These are phyloP conservation scores for Anguilla japonica DNA, from an alignment of 2,113 vertebrate genomes.

Conservation along the genomic window DNA sequence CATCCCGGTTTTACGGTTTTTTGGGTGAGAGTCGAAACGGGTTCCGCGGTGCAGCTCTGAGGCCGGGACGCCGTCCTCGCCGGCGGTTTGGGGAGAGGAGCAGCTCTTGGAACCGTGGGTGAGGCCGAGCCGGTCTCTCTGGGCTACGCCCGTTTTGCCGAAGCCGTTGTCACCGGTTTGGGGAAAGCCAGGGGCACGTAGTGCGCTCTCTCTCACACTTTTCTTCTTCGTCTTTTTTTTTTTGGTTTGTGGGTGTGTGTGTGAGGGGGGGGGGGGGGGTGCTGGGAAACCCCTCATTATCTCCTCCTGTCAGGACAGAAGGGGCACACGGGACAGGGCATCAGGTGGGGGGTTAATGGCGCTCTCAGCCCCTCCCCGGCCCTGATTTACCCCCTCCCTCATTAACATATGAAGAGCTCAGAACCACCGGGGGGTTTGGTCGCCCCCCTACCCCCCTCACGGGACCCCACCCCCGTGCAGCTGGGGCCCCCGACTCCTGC, in stretches of 20 bases:
- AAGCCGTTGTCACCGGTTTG: no score
- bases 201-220: no score
- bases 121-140: background rate
- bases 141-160: no score
- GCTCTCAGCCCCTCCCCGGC: background rate
- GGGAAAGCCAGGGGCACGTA: no score
- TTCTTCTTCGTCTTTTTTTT: no score
- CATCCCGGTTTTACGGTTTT: background rate
- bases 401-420: background rate
- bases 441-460: no score
- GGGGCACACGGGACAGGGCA: background rate
- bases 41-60: background rate
- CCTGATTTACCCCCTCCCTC: background rate
- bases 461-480: background rate
- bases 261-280: background rate
- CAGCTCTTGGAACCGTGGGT: background rate
- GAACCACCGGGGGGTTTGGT: background rate
- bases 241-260: background rate
- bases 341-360: conserved; percentile 3
- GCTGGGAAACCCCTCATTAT: background rate
- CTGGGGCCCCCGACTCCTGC: background rate
- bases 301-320: no score
- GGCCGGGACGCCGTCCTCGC: background rate
- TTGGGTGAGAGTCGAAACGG: background rate
- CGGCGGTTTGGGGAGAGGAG: no score